A percentile compares a stretch with the other conserved stretches of the same genome.
These are phyloP conservation scores for Carposina sasakii DNA, from an alignment of 1,140 invertebrate genomes.

Conservation along the genomic window DNA sequence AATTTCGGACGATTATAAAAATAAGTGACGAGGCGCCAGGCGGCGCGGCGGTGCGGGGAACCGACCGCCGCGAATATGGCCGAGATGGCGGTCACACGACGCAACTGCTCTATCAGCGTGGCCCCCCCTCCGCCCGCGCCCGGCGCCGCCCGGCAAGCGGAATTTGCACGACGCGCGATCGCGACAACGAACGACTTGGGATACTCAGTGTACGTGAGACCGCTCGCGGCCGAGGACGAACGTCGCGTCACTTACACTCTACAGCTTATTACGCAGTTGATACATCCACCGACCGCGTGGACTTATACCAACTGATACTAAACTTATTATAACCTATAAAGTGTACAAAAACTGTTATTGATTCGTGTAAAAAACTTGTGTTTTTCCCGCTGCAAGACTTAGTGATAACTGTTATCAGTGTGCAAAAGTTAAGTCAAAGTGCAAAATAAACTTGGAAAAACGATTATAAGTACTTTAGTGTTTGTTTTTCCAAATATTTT, in stretches of 20 bases:
- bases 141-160: constrained; percentile 49
- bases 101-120: constrained; percentile 53
- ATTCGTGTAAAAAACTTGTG: too few species aligned
- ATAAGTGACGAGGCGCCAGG: constrained; percentile 22
- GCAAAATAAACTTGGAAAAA: constrained; percentile 33
- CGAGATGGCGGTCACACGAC: constrained; percentile 55
- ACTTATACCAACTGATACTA: constrained; percentile 26
- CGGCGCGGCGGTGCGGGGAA: neutral
- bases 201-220: constrained; percentile 64
- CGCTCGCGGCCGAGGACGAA: constrained; percentile 51
- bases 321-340: too few species aligned
- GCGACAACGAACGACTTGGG: constrained; percentile 11
- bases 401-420: constrained; percentile 59
- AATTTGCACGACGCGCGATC: constrained; percentile 57
- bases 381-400: constrained; percentile 14
- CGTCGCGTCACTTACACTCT: constrained; percentile 27
- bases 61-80: constrained; percentile 19
- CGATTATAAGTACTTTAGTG: too few species aligned
- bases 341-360: too few species aligned
- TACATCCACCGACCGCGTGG: constrained; percentile 60
- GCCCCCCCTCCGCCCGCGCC: constrained; percentile 31
- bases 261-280: constrained; percentile 66
- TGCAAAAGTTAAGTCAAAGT: constrained; percentile 52
- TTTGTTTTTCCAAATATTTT: too few species aligned
- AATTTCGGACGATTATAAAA: constrained; percentile 28